Conservation (phyloP, 2,888 invertebrate species). For the Chrysopilus asiliformis region DNA sequence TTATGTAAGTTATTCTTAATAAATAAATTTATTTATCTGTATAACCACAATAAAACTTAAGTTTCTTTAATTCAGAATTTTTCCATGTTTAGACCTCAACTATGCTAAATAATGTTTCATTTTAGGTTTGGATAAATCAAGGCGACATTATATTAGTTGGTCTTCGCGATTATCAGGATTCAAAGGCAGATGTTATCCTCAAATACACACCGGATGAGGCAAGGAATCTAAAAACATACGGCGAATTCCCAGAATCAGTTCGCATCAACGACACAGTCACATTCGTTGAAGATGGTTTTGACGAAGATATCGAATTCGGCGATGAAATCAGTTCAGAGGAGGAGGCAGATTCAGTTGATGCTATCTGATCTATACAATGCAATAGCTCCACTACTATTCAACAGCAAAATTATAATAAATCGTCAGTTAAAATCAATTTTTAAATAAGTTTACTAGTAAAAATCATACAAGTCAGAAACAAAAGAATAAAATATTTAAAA, state of each 20-base stretch:
- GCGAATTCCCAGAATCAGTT: conserved; percentile 96
- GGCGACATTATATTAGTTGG: conserved; percentile 98
- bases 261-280: conserved; percentile 95
- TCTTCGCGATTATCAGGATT: conserved; percentile 92
- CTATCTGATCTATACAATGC: conserved; percentile 45
- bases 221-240: conserved; percentile 95
- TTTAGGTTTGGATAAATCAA: conserved; percentile 91
- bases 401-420: too few species aligned
- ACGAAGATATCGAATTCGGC: conserved; percentile 94
- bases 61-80: too few species aligned
- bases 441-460: too few species aligned
- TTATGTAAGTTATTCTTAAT: too few species aligned
- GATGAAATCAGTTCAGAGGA: conserved; percentile 88
- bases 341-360: conserved; percentile 64
- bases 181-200: conserved; percentile 96
- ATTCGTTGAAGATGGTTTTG: conserved; percentile 86
- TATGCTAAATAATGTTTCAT: too few species aligned
- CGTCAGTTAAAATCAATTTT: too few species aligned
- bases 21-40: too few species aligned
- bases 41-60: too few species aligned
- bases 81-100: too few species aligned
- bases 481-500: too few species aligned
- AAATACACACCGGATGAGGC: conserved; percentile 99
- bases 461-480: too few species aligned
- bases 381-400: too few species aligned